phyloP scores from a whole-genome alignment of 1,140 invertebrate genomes.

The Zaprionus ghesquierei region DNA sequence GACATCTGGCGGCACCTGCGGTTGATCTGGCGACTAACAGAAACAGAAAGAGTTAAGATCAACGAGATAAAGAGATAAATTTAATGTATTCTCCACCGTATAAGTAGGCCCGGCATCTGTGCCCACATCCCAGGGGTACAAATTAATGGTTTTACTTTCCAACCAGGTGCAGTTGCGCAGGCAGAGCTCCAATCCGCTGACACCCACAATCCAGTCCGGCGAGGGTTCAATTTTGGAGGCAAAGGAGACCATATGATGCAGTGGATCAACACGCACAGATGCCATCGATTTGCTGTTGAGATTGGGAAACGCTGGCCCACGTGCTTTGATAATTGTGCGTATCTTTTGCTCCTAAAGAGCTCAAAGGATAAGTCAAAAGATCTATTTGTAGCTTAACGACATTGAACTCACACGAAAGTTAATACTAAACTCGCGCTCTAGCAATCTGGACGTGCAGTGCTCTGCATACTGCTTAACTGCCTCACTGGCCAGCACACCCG shows the following conservation, averaged over 20 bases:
- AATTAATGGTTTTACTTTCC: conserved; percentile 91
- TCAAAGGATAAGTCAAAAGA: conserved; percentile 11
- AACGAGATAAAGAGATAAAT: too few species aligned
- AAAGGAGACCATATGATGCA: conserved; percentile 96
- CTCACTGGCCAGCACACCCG: conserved; percentile 91
- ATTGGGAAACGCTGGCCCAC: conserved; percentile 96
- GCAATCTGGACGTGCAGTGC: conserved; percentile 91
- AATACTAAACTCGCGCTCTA: conserved; percentile 97
- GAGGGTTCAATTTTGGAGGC: conserved; percentile 97
- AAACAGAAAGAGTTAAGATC: neutral
- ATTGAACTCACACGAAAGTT: conserved; percentile 66
- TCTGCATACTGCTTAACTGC: conserved; percentile 97
- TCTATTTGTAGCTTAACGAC: neutral
- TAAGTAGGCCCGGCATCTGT: conserved; percentile 97
- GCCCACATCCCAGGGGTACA: conserved; percentile 98
- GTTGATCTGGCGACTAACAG: conserved; percentile 89
- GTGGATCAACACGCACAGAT: conserved; percentile 94
- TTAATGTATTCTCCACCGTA: conserved; percentile 86
- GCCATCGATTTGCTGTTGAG: conserved; percentile 95
- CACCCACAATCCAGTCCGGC: conserved; percentile 99
- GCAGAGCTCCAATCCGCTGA: conserved; percentile 96
- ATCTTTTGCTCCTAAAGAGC: conserved; percentile 91
- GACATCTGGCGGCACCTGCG: conserved; percentile 90
- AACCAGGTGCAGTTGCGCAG: conserved; percentile 96
- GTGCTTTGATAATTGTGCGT: conserved; percentile 98